These are phyloP conservation scores for Catharus bicknelli DNA, from an alignment of 2,113 vertebrate genomes.

Conservation along the genomic window DNA sequence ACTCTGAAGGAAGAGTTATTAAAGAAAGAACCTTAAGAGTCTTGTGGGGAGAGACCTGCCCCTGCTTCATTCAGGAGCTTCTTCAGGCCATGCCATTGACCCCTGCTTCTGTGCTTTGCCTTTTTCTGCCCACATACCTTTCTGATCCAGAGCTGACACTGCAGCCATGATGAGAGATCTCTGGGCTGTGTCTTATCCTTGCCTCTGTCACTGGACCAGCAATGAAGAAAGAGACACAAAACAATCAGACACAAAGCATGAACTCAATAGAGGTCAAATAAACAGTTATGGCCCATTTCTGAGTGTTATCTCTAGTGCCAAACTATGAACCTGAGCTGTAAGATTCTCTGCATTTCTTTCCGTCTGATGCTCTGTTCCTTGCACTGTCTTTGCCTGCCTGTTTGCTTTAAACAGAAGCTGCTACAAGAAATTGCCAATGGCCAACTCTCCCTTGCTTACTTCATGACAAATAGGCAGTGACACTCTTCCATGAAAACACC, in stretches of 20 bases:
- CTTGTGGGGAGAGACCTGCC: rapidly evolving
- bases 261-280: neutral
- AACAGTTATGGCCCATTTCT: neutral
- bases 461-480: neutral
- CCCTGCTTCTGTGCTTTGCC: neutral
- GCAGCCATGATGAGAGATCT: rapidly evolving
- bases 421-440: neutral
- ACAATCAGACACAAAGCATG: neutral
- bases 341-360: neutral
- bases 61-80: neutral
- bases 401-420: neutral
- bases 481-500: too few relatives aligned
- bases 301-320: neutral
- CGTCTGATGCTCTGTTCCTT: neutral
- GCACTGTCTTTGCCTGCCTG: neutral
- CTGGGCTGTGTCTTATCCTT: neutral
- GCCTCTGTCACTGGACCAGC: neutral
- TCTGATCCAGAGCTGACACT: neutral
- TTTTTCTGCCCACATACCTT: neutral
- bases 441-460: neutral
- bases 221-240: neutral
- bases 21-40: neutral
- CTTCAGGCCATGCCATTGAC: neutral
- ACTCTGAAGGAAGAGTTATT: neutral
- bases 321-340: neutral